Conservation (phyloP, 2,797 vertebrate species). For the Labeo calbasu region DNA sequence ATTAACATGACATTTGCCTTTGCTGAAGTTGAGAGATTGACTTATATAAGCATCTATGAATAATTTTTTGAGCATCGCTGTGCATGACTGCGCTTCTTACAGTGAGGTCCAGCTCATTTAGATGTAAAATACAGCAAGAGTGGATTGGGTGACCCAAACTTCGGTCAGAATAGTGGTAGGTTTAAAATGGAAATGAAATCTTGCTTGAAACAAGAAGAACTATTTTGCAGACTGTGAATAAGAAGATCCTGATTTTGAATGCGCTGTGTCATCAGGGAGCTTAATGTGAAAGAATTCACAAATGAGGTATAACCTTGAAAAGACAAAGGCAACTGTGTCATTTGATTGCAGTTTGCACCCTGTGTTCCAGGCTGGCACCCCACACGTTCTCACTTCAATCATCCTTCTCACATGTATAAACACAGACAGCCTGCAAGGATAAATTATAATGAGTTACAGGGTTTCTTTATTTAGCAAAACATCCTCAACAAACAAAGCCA, state of each 20-base stretch:
- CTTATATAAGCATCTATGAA: constrained; percentile 49
- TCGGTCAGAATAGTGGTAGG: neutral
- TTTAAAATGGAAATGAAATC: constrained; percentile 19
- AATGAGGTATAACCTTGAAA: constrained; percentile 23
- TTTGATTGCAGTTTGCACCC: constrained; percentile 21
- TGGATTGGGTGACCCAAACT: constrained; percentile 16
- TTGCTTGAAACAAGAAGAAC: neutral
- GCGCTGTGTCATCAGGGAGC: neutral
- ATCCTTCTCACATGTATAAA: neutral
- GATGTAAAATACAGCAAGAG: neutral
- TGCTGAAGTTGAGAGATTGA: constrained; percentile 28
- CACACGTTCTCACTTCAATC: neutral
- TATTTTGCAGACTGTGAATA: neutral
- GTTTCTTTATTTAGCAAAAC: neutral
- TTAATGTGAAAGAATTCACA: neutral
- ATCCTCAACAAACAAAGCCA: neutral
- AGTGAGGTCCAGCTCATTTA: neutral
- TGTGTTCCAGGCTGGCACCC: neutral
- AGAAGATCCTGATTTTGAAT: constrained; percentile 1
- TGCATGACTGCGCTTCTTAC: neutral
- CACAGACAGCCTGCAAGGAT: constrained; percentile 8
- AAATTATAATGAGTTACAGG: constrained; percentile 1
- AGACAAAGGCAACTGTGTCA: constrained; percentile 5
- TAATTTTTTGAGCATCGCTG: constrained; percentile 5
- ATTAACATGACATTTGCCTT: constrained; percentile 2